Evolutionary conservation across 2,113 vertebrate genomes (phyloP), one percentile per base, ranked within the genome.

Genomic region (Pagrus major): DNA sequence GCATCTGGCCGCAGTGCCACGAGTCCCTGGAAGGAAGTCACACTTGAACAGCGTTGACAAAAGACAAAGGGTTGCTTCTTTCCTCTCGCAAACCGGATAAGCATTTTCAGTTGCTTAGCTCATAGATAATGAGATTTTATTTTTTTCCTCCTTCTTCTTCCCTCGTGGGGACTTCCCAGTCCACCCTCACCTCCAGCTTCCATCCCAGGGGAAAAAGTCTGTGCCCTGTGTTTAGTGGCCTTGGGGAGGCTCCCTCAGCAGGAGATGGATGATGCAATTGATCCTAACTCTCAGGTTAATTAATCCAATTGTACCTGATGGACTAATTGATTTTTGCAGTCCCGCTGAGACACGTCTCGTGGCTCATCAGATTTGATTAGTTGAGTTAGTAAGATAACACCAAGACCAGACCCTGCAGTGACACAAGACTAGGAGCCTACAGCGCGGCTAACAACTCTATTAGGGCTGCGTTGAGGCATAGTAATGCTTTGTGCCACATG

Each of bases 51-150:
- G 86, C 67, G 59, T 47, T 80, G 71, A 92, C 86, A 86, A 85
- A 92, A 89, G 83, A 94, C 93, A 93, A 93, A 93, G 91, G 88
- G 84, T 83, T 88, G 86, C 91, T 92, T 94, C 92, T 93, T 93
- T 93, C 91, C 92, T 90, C 91, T 87, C 59, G 67, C 70, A 61
- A 83, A 92, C 88, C 88, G 93, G 91, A 93, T 83, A 87, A 82
- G 90, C 90, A 92, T 93, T 92, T 92, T 71, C 86, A 85, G 84
- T 90, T 82, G 87, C 91, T 93, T 92, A 93, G 90, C 89, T 94
- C 92, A 93, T 90, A 83, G 90, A 91, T 91, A 90, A 93, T 87
- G 88, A 84, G 74, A 91, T 93, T 88, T 83, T 67, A 66, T 88
- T 86, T 87, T 83, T 80, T 76, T 74, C 27, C 70, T 35, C 42